These are phyloP conservation scores for Azemiops feae DNA, from an alignment of 2,113 vertebrate genomes.

Conservation along the genomic window DNA sequence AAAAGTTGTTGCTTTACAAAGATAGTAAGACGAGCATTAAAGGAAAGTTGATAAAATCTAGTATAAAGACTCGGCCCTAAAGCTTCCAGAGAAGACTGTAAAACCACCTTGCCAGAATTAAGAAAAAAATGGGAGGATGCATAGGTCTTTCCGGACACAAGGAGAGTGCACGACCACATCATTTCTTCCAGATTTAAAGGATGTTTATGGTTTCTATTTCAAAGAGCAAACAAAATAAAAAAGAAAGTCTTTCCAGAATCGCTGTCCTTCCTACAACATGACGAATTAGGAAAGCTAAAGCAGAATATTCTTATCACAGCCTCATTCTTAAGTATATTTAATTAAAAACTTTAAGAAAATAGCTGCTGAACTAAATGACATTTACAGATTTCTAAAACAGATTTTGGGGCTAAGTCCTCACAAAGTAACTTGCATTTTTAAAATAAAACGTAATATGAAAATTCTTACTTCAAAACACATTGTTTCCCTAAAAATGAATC, in stretches of 20 bases:
- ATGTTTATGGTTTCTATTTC: not conserved
- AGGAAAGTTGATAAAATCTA: not conserved
- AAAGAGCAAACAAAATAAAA: not conserved
- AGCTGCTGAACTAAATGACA: not conserved
- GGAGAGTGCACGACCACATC: not conserved
- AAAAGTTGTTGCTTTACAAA: not conserved
- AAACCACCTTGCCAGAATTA: not conserved
- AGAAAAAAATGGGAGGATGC: not conserved
- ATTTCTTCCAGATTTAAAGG: not conserved
- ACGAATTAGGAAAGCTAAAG: not conserved
- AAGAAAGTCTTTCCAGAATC: not conserved
- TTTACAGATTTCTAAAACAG: not conserved
- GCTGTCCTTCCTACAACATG: not conserved
- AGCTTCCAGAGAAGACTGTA: not conserved
- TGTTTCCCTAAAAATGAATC: not conserved
- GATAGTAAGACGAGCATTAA: not conserved
- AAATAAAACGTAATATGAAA: not conserved
- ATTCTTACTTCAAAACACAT: not conserved
- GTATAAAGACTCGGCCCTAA: not conserved
- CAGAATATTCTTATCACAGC: not conserved
- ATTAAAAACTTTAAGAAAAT: not conserved
- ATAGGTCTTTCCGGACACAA: not conserved
- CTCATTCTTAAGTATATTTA: not conserved
- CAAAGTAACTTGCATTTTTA: not conserved
- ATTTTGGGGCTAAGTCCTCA: not conserved